Evolutionary conservation across 2,113 vertebrate genomes (phyloP).

Genomic region (Thamnophis sirtalis): DNA sequence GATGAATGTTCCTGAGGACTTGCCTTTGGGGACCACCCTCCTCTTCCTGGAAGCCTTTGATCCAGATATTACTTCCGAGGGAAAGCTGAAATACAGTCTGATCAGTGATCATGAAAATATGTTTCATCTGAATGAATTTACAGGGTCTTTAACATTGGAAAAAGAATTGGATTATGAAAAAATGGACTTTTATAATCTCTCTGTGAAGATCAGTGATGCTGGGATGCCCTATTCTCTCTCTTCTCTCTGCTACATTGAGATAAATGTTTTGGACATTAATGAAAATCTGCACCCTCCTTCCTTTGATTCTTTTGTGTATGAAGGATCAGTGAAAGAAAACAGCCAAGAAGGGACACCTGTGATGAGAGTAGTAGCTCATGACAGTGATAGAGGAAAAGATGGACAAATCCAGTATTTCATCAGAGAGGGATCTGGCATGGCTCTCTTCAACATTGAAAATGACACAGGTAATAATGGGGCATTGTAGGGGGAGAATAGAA

Average conservation of each 20-base stretch:
- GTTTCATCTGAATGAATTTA: conserved; percentile 79
- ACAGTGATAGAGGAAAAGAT: conserved; percentile 83
- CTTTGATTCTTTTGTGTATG: conserved; percentile 84
- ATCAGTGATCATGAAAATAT: conserved; percentile 74
- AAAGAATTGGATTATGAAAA: conserved; percentile 90
- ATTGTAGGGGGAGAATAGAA: background rate
- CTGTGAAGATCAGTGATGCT: conserved; percentile 81
- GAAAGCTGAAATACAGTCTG: conserved; percentile 82
- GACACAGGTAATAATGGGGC: conserved; percentile 81
- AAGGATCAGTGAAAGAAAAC: conserved; percentile 81
- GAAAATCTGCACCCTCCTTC: conserved; percentile 87
- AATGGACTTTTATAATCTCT: conserved; percentile 82
- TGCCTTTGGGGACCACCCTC: conserved; percentile 80
- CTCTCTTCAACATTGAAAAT: conserved; percentile 82
- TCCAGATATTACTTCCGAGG: conserved; percentile 78
- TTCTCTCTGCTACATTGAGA: conserved; percentile 85
- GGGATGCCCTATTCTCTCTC: conserved; percentile 82
- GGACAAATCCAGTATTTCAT: conserved; percentile 87
- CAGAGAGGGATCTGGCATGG: conserved; percentile 84
- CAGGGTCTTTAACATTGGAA: conserved; percentile 82
- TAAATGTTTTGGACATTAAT: conserved; percentile 87
- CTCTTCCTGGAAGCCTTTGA: conserved; percentile 89
- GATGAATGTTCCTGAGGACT: conserved; percentile 86
- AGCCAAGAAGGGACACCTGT: conserved; percentile 78
- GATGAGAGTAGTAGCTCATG: conserved; percentile 75